A percentile compares a stretch with the other conserved stretches of the same genome.
Conservation (phyloP, 2,888 invertebrate species). For the Tupiocoris notatus region DNA sequence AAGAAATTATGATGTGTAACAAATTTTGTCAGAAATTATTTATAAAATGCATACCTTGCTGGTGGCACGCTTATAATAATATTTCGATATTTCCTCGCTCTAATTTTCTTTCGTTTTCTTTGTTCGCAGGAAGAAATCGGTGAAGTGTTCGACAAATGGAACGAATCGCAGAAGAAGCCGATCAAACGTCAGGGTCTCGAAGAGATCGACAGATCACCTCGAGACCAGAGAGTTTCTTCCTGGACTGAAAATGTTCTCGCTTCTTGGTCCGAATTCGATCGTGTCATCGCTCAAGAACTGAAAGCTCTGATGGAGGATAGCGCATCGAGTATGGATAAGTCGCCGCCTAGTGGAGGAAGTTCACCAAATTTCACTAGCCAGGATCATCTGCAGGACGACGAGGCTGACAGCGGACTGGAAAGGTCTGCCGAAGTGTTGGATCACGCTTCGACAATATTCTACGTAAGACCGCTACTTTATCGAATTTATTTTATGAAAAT, state of each 20-base stretch:
- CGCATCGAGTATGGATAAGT: background rate
- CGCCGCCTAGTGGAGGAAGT: slow-evolving; percentile 8
- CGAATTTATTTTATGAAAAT: background rate
- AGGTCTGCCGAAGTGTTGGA: slow-evolving; percentile 49
- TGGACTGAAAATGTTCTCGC: slow-evolving; percentile 51
- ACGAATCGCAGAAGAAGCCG: slow-evolving; percentile 42
- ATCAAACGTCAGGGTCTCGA: slow-evolving; percentile 24
- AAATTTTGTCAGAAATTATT: background rate
- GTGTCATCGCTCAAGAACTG: slow-evolving; percentile 50
- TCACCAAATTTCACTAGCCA: slow-evolving; percentile 27
- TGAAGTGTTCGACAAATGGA: slow-evolving; percentile 53
- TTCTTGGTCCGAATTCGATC: slow-evolving; percentile 50
- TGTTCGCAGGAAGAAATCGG: slow-evolving; percentile 54
- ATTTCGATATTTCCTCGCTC: no score
- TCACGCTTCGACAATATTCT: slow-evolving; percentile 13
- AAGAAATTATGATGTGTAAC: background rate
- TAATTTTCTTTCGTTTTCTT: slow-evolving; percentile 41
- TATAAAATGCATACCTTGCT: no score
- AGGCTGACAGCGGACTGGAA: slow-evolving; percentile 44
- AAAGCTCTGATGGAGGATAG: slow-evolving; percentile 21
- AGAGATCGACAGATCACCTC: slow-evolving; percentile 8
- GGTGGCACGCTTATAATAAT: no score
- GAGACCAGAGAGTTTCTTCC: slow-evolving; percentile 44
- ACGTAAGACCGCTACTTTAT: background rate
- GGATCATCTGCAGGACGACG: slow-evolving; percentile 37